Percentiles rank a stretch among this genome's conserved stretches.
Conservation (phyloP, 1,140 invertebrate species). For the Tetramorium parvispinum region DNA sequence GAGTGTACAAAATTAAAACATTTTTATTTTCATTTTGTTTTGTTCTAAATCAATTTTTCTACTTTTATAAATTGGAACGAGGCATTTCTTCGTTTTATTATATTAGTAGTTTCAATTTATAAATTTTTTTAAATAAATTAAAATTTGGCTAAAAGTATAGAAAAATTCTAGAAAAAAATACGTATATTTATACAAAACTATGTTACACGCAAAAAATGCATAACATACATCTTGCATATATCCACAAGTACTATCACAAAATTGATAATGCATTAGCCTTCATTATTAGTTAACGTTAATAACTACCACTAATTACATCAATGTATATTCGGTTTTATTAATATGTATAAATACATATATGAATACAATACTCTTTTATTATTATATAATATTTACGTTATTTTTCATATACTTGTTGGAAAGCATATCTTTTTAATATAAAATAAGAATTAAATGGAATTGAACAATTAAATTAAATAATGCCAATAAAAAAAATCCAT, state of each 20-base stretch:
- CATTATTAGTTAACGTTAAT: background rate
- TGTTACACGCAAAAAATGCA: background rate
- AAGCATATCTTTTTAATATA: background rate
- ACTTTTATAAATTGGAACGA: background rate
- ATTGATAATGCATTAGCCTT: background rate
- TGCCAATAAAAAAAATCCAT: background rate
- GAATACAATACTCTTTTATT: background rate
- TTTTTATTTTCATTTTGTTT: background rate
- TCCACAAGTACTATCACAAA: background rate
- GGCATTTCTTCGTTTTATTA: background rate
- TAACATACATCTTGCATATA: background rate
- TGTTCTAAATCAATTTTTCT: background rate
- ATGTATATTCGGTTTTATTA: conserved; percentile 14
- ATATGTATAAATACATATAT: background rate
- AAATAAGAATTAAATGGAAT: background rate
- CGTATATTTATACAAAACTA: background rate
- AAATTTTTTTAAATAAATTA: conserved; percentile 13
- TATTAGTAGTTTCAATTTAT: background rate
- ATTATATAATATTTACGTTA: background rate
- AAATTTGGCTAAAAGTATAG: background rate
- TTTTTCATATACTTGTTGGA: no score
- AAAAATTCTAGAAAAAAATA: background rate
- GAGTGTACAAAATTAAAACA: background rate
- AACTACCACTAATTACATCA: background rate
- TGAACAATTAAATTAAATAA: background rate